Base-by-base conservation (phyloP, 2,888 invertebrate genomes). In the Macaria liturata region DNA sequence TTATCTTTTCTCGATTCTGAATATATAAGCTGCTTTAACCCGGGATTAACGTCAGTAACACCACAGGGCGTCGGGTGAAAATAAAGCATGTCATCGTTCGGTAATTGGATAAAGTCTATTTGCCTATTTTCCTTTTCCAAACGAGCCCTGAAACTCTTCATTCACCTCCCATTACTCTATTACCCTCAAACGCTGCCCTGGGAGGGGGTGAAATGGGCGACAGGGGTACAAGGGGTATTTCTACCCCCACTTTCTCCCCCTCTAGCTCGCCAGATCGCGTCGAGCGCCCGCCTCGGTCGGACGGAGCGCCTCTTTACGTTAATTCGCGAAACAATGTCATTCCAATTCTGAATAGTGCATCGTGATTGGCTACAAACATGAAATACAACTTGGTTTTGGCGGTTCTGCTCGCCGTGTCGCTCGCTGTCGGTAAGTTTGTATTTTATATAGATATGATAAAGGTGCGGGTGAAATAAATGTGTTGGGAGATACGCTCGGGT, bases 401-500 rank as follows among this genome's bases (percentile, higher is more conserved):
- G 61, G 74, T 81, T 54, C 66, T 82, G 54, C 66, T 87, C 65
- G 81, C 84, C 55, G 70, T 84, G 34, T 81, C 79, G 5, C 67
- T 88, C 65, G 83, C 79, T 32, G 71, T 84, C 58, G 88, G 88
- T 88, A 62, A 86, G 87, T 84, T n/a, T 43, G 34, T 37, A 20
- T 46, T 49, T 46, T 4, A 42, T 40, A 4, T 48, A 1, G 9
- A 9, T 46, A 7, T 20, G 44, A 46, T 42, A 37, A 42, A 43
- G 48, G 45, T 20, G 20, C 39, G 45, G 45, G 6, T 49, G 45
- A n/a, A 32, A 50, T 45, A 40, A 45, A 52, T 40, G 47, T 52
- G 40, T 53, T 44, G 30, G 32, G 32, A 34, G 56, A 6, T 4
- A 39, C 30, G 43, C 7, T 7, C 20, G 20, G 52, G 39, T 30